phyloP scores from a whole-genome alignment of 2,113 vertebrate species.

The Myotis davidii region DNA sequence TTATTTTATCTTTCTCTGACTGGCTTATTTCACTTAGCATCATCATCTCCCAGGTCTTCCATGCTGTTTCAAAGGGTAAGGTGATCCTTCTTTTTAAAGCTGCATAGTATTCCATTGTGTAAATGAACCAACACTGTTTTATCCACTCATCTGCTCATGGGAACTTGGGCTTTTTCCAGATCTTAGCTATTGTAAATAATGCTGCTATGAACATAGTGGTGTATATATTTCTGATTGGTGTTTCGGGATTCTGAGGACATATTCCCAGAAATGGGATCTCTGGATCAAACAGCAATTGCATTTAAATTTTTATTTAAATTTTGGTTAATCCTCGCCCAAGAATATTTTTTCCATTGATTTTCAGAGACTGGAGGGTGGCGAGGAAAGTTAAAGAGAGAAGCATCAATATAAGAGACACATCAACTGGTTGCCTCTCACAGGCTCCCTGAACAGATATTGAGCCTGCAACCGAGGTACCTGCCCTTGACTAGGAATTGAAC shows the following conservation, averaged over 20 bases:
- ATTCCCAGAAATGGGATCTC: background rate
- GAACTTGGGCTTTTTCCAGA: background rate
- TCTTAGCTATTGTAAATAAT: background rate
- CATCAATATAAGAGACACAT: too few relatives aligned
- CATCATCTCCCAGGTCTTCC: background rate
- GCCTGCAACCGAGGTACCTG: too few relatives aligned
- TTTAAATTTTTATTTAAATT: too few relatives aligned
- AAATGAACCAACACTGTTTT: background rate
- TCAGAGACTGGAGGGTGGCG: too few relatives aligned
- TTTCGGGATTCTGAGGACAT: background rate
- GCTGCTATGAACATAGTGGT: background rate
- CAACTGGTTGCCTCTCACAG: too few relatives aligned
- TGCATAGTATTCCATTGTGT: background rate
- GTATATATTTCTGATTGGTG: background rate
- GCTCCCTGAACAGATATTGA: too few relatives aligned
- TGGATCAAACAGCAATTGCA: too few relatives aligned
- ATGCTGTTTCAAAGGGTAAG: background rate
- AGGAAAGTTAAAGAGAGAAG: too few relatives aligned
- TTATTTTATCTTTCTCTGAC: background rate
- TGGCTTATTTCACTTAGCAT: background rate
- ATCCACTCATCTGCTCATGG: background rate
- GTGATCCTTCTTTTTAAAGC: background rate
- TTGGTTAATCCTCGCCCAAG: too few relatives aligned
- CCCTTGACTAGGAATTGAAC: too few relatives aligned
- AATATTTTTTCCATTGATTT: too few relatives aligned